Percentiles rank a stretch among this genome's conserved stretches.
These are phyloP conservation scores for Hedya salicella DNA, from an alignment of 2,888 invertebrate species.

Conservation along the genomic window DNA sequence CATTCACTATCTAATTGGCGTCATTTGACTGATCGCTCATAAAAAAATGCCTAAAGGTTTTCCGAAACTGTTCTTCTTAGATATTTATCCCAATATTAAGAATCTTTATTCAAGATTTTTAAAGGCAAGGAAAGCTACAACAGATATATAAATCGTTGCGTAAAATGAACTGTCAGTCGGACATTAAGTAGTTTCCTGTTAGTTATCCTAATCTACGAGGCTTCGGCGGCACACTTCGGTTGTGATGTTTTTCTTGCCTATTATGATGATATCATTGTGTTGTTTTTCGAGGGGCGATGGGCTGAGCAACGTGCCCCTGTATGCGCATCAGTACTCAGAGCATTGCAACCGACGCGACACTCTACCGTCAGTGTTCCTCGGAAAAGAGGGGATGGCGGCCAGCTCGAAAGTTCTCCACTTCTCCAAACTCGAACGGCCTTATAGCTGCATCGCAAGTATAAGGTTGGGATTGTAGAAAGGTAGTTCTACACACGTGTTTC, in stretches of 20 bases:
- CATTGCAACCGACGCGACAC: slow-evolving; percentile 67
- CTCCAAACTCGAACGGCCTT: slow-evolving; percentile 67
- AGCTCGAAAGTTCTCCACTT: slow-evolving; percentile 70
- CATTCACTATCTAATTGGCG: too few relatives aligned
- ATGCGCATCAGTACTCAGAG: slow-evolving; percentile 73
- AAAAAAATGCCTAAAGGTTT: too few relatives aligned
- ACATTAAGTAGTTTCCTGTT: background rate
- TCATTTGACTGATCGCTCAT: too few relatives aligned
- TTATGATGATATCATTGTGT: slow-evolving; percentile 10
- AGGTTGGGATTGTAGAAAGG: slow-evolving; percentile 64
- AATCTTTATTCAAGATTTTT: too few relatives aligned
- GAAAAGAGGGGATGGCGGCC: slow-evolving; percentile 65
- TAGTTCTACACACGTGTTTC: too few relatives aligned
- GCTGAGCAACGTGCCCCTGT: slow-evolving; percentile 55
- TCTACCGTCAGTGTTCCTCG: slow-evolving; percentile 73
- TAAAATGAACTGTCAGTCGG: slow-evolving; percentile 7
- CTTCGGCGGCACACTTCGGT: background rate
- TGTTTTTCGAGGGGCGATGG: slow-evolving; percentile 40
- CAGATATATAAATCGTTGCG: too few relatives aligned
- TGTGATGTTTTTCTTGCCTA: background rate
- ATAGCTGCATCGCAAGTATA: slow-evolving; percentile 71
- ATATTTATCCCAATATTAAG: too few relatives aligned
- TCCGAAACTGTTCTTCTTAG: too few relatives aligned
- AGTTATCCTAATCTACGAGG: slow-evolving; percentile 18
- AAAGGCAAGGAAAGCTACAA: too few relatives aligned